A percentile compares a stretch with the other conserved stretches of the same genome.
Conservation (phyloP, 1,140 invertebrate species). For the Trichonephila clavata region DNA sequence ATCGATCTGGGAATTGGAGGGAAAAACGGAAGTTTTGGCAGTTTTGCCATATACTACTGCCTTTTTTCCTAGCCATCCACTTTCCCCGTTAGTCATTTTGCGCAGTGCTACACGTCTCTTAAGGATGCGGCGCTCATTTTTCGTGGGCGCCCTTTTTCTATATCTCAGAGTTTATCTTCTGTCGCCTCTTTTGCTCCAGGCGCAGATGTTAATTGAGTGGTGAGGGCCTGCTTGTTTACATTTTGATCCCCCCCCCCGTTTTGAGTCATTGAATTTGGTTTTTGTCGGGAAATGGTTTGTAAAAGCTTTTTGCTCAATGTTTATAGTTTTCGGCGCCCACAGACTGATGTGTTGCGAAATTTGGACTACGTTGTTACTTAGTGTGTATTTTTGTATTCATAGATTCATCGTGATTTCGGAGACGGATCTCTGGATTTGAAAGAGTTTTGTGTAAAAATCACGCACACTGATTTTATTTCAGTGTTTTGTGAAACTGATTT, state of each 20-base stretch:
- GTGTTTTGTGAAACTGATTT: not conserved
- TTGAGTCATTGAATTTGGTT: conserved; percentile 15
- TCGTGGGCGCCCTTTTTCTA: conserved; percentile 10
- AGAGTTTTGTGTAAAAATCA: not conserved
- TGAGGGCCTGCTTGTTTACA: conserved; percentile 19
- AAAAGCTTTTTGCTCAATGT: no score
- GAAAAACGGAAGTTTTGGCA: conserved; percentile 75
- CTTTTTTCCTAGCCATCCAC: not conserved
- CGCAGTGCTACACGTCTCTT: conserved; percentile 27
- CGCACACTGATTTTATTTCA: not conserved
- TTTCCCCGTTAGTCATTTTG: conserved; percentile 52
- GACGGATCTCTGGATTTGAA: not conserved
- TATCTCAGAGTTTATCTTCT: conserved; percentile 1
- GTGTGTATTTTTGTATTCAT: not conserved
- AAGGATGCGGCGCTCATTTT: conserved; percentile 18
- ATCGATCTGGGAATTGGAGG: conserved; percentile 74
- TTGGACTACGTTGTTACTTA: conserved; percentile 6
- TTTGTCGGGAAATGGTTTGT: not conserved
- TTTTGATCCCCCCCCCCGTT: not conserved
- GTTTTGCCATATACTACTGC: conserved; percentile 51
- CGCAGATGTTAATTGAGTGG: conserved; percentile 39
- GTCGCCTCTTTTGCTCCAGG: not conserved
- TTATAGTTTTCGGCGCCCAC: no score
- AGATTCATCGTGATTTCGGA: not conserved
- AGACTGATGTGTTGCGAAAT: not conserved